Conservation (phyloP, 2,797 vertebrate species). For the Chromis chromis region DNA sequence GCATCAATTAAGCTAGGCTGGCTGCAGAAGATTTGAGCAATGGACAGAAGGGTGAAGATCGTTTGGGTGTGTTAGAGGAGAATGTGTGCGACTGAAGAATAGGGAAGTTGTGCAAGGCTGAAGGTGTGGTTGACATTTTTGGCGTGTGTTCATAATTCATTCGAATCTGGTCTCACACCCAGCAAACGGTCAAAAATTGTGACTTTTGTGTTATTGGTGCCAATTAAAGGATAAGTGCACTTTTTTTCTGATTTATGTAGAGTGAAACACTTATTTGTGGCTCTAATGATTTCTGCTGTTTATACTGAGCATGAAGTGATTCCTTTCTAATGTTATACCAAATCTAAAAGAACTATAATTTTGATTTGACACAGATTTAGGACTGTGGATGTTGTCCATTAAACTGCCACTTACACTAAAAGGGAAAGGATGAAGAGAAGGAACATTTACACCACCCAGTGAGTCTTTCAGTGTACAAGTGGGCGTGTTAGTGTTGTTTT, state of each 20-base stretch:
- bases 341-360: neutral
- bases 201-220: neutral
- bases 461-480: neutral
- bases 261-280: neutral
- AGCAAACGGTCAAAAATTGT: constrained; percentile 61
- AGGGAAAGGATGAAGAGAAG: neutral
- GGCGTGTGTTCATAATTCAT: constrained; percentile 42
- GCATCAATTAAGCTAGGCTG: constrained; percentile 57
- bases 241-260: neutral
- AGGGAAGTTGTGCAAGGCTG: constrained; percentile 78
- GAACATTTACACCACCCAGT: neutral
- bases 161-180: constrained; percentile 67
- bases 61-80: constrained; percentile 62
- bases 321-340: too few species aligned
- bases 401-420: neutral
- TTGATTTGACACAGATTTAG: neutral
- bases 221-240: neutral
- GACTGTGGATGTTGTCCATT: neutral
- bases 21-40: constrained; percentile 33
- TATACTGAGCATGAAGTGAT: neutral
- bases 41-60: constrained; percentile 35
- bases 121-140: constrained; percentile 74
- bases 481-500: neutral
- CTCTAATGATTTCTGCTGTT: neutral
- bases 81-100: constrained; percentile 48